Conservation (phyloP, 2,797 vertebrate genomes). For the Rhinogobio ventralis region DNA sequence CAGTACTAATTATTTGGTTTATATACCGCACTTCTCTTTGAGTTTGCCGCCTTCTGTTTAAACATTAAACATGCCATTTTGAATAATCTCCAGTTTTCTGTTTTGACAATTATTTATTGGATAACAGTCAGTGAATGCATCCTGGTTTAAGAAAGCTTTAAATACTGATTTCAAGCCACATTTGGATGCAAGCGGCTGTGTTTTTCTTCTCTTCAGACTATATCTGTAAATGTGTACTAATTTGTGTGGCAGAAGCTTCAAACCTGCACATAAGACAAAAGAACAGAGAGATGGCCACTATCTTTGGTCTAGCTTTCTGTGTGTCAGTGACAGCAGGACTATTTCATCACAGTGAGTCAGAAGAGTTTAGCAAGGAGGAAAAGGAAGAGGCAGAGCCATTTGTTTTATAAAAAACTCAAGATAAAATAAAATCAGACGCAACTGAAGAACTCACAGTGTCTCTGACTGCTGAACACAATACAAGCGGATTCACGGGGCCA, state of each 20-base stretch:
- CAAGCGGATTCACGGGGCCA: neutral
- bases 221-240: neutral
- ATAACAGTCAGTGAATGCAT: neutral
- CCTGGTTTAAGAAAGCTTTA: neutral
- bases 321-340: neutral
- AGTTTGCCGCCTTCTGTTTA: neutral
- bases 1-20: neutral
- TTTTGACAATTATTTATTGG: neutral
- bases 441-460: neutral
- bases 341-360: neutral
- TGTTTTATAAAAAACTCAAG: neutral
- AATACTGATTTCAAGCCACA: neutral
- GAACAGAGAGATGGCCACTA: neutral
- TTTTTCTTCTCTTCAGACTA: neutral
- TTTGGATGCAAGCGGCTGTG: neutral
- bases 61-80: neutral
- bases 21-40: neutral
- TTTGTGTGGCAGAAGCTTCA: neutral
- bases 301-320: neutral
- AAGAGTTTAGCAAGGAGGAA: neutral
- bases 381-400: neutral
- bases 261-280: neutral
- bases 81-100: neutral
- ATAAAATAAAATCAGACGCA: neutral
- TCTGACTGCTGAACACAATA: neutral